Evolutionary conservation across 2,888 invertebrate species (phyloP).

Genomic region (Camponotus fellah): DNA sequence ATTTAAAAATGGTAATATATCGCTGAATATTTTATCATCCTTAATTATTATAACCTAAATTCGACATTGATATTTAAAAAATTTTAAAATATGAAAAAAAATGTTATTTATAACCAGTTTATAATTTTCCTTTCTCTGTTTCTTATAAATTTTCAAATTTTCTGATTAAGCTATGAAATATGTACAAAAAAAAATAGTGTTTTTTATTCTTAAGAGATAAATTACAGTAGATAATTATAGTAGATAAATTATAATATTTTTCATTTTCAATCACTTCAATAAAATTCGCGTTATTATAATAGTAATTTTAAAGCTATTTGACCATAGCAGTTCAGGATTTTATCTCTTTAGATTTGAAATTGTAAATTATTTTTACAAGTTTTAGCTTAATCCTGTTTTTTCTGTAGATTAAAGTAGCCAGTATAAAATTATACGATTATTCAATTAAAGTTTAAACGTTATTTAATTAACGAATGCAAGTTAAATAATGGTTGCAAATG

Average conservation of each 20-base stretch:
- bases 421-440: slow-evolving; percentile 16
- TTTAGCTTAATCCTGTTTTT: not conserved
- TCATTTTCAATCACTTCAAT: not conserved
- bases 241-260: not conserved
- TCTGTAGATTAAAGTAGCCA: not conserved
- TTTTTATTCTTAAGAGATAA: not conserved
- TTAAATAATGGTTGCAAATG: not conserved
- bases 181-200: not conserved
- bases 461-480: not conserved
- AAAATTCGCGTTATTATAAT: slow-evolving; percentile 7
- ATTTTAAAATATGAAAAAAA: not conserved
- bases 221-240: not conserved
- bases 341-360: not conserved
- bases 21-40: not conserved
- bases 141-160: not conserved
- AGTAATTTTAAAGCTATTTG: not conserved
- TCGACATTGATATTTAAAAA: not conserved
- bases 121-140: not conserved
- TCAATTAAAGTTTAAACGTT: slow-evolving; percentile 15
- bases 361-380: not conserved
- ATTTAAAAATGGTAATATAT: not conserved
- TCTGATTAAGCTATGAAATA: not conserved
- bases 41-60: not conserved
- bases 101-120: not conserved
- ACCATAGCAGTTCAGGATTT: not conserved